Evolutionary conservation across 2,797 vertebrate genomes (phyloP), one percentile per base, ranked within the genome.

Genomic region (Clarias laeviceps): DNA sequence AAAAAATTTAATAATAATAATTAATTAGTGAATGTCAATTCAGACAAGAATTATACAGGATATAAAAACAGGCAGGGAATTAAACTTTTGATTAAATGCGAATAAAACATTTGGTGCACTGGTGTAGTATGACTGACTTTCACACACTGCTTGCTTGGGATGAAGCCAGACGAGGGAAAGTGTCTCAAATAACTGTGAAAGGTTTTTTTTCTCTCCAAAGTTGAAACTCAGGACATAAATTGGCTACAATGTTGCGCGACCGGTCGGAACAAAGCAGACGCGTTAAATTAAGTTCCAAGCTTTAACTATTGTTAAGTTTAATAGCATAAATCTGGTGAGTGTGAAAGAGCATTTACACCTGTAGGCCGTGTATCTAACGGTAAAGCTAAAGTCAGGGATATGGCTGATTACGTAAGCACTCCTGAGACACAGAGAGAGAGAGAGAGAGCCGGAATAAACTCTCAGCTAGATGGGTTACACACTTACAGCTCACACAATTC

Each of bases 331-430:
- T n/a, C 15, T 1, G 24, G 0, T 50, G 17, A 80, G 11, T 29
- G 78, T 45, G 59, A 4, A 2, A 45, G n/a, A 27, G 17, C 17
- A 1, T 4, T 17, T 50, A 54, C 34, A 94, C 92, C 94, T 95
- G 94, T 57, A 65, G 74, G 82, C 57, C 69, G 90, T 91, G 54
- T 74, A 90, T 89, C 87, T 96, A 96, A 96, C 95, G 95, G 95
- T 93, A 90, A 92, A 87, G 84, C 74, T 62, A n/a, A 90, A 92
- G 91, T 87, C 91, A 83, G 65, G 87, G 18, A 86, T 84, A 83
- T 24, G 82, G 82, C 79, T 76, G 40, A 89, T 95, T 93, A 94
- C 92, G 92, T 94, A 94, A 95, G 91, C 90, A 15, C 77, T 79
- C 87, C 61, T 64, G 6, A 79, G 9, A 68, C 70, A 34, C 34